Conservation (phyloP, 2,888 invertebrate species). For the Dorcus parallelipipedus region DNA sequence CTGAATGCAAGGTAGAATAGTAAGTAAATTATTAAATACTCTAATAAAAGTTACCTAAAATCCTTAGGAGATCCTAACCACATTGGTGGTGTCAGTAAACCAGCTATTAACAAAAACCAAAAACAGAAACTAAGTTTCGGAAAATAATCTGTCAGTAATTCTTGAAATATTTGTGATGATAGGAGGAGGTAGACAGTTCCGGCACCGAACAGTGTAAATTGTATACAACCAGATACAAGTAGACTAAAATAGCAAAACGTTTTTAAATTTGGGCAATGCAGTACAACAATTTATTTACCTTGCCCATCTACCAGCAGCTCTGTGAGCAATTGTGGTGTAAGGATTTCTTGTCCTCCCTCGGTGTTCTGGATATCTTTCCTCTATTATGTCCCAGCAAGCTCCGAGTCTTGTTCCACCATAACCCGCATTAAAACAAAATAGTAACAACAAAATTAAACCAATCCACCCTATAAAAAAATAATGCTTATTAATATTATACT, state of each 20-base stretch:
- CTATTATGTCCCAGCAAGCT: slow-evolving; percentile 67
- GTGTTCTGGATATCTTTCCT: slow-evolving; percentile 62
- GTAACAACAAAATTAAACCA: slow-evolving; percentile 58
- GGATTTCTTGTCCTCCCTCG: slow-evolving; percentile 60
- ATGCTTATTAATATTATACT: no score
- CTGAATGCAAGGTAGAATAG: slow-evolving; percentile 44
- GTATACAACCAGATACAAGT: slow-evolving; percentile 59
- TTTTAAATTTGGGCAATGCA: no score
- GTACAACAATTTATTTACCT: slow-evolving; percentile 45
- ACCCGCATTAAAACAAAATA: slow-evolving; percentile 60
- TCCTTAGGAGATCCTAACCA: slow-evolving; percentile 70
- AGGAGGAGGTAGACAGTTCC: slow-evolving; percentile 64
- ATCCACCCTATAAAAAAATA: slow-evolving; percentile 57
- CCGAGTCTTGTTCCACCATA: slow-evolving; percentile 67
- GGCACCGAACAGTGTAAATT: slow-evolving; percentile 65
- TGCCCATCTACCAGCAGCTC: slow-evolving; percentile 58
- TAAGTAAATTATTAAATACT: neutral
- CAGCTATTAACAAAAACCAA: slow-evolving; percentile 62
- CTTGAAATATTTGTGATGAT: slow-evolving; percentile 62
- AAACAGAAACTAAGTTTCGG: slow-evolving; percentile 58
- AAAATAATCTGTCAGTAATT: slow-evolving; percentile 51
- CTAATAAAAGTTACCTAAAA: slow-evolving; percentile 56
- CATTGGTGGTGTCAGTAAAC: slow-evolving; percentile 58
- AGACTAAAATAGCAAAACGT: slow-evolving; percentile 29
- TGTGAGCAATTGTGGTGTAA: slow-evolving; percentile 64